A percentile compares a stretch with the other conserved stretches of the same genome.
Conservation (phyloP, 1,140 invertebrate genomes). For the Bombus picipes region DNA sequence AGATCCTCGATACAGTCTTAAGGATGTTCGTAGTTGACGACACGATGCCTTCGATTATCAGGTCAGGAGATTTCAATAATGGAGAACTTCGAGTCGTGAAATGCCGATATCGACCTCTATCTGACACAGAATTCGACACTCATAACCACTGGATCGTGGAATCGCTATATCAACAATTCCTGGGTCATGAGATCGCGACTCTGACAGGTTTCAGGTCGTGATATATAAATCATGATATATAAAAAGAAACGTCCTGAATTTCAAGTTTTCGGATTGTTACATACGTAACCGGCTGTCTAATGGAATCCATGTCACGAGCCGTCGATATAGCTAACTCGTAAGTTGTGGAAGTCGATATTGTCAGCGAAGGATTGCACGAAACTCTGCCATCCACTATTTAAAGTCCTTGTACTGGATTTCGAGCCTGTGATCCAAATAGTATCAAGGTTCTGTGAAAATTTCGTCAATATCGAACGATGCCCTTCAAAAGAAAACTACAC, state of each 20-base stretch:
- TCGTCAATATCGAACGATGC: background rate
- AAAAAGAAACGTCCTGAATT: background rate
- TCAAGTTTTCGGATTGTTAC: background rate
- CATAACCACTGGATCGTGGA: slow-evolving; percentile 22
- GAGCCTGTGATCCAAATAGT: background rate
- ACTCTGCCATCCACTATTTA: background rate
- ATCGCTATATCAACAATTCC: background rate
- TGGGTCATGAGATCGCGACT: background rate
- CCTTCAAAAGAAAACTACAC: background rate
- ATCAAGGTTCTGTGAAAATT: background rate
- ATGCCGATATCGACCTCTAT: background rate
- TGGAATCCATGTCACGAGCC: background rate
- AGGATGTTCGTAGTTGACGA: background rate
- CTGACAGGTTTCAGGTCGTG: no score
- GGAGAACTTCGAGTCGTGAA: background rate
- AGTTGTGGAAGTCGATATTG: background rate
- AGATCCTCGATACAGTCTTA: background rate
- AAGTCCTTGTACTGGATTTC: slow-evolving; percentile 7
- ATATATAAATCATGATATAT: background rate
- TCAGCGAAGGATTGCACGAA: background rate
- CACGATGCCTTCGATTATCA: slow-evolving; percentile 8
- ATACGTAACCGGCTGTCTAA: background rate
- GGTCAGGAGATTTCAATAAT: slow-evolving; percentile 28
- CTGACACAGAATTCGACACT: slow-evolving; percentile 17
- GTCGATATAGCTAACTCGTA: background rate